Evolutionary conservation across 2,888 invertebrate species (phyloP).

Genomic region (Stenurella melanura): DNA sequence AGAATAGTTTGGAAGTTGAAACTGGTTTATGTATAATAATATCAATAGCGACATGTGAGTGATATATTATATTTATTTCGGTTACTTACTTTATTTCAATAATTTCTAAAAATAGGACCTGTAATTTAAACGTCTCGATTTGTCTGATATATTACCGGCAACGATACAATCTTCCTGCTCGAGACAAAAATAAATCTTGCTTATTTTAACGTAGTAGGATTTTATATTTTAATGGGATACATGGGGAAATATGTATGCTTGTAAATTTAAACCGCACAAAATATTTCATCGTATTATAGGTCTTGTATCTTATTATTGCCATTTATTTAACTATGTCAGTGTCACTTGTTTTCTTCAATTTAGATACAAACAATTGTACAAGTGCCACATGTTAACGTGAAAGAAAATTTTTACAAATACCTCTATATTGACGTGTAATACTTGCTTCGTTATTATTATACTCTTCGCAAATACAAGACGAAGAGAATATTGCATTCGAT

Average conservation of each 20-base stretch:
- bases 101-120: neutral
- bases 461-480: too few species aligned
- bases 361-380: too few species aligned
- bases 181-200: constrained; percentile 1
- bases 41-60: neutral
- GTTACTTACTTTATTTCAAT: neutral
- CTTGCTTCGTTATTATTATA: too few species aligned
- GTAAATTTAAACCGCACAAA: neutral
- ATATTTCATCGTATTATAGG: neutral
- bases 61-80: neutral
- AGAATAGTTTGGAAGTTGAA: neutral
- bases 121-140: neutral
- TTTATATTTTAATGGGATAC: neutral
- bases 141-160: neutral
- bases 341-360: too few species aligned
- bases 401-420: too few species aligned
- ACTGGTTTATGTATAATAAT: neutral
- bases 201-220: constrained; percentile 2
- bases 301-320: neutral
- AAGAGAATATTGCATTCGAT: too few species aligned
- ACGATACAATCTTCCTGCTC: constrained; percentile 1
- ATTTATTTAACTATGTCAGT: neutral
- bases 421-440: too few species aligned
- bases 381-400: too few species aligned
- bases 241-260: neutral